A percentile compares a stretch with the other conserved stretches of the same genome.
Conservation (phyloP, 2,888 invertebrate species). For the Clitarchus hookeri region DNA sequence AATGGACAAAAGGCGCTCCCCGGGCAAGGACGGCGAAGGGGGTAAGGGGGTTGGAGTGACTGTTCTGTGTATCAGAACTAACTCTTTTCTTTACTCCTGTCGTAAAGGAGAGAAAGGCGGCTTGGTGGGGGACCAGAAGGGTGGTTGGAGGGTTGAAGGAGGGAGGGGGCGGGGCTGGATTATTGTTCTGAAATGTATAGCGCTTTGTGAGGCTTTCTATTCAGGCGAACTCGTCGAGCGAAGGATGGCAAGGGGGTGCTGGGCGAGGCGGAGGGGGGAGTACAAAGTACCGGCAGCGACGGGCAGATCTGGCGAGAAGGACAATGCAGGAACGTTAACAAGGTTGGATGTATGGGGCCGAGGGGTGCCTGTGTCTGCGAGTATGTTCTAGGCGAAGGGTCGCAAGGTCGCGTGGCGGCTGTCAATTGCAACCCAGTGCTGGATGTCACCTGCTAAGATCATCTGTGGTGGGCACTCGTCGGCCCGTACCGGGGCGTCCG, state of each 20-base stretch:
- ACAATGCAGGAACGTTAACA: constrained; percentile 20
- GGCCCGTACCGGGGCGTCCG: no score
- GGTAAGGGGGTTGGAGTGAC: constrained; percentile 29
- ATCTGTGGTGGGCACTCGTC: no score
- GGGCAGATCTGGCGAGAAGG: constrained; percentile 11
- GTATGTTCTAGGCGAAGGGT: not conserved
- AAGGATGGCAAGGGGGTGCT: not conserved
- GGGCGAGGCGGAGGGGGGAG: not conserved
- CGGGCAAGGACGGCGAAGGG: constrained; percentile 28
- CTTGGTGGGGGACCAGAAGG: constrained; percentile 6
- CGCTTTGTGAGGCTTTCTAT: constrained; percentile 43
- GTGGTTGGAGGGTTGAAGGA: constrained; percentile 22
- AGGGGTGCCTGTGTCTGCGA: not conserved
- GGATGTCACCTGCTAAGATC: not conserved
- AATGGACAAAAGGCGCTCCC: constrained; percentile 43
- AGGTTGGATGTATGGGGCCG: not conserved
- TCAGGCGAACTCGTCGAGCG: constrained; percentile 32
- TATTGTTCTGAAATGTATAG: constrained; percentile 44
- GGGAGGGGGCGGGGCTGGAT: constrained; percentile 34
- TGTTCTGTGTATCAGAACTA: constrained; percentile 44
- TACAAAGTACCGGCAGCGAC: constrained; percentile 9
- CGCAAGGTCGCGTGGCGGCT: constrained; percentile 20
- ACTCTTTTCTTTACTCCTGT: constrained; percentile 43
- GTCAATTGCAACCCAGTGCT: not conserved
- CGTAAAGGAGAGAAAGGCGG: constrained; percentile 38